Evolutionary conservation across 1,140 invertebrate species (phyloP).

Genomic region (Archegozetes longisetosus): DNA sequence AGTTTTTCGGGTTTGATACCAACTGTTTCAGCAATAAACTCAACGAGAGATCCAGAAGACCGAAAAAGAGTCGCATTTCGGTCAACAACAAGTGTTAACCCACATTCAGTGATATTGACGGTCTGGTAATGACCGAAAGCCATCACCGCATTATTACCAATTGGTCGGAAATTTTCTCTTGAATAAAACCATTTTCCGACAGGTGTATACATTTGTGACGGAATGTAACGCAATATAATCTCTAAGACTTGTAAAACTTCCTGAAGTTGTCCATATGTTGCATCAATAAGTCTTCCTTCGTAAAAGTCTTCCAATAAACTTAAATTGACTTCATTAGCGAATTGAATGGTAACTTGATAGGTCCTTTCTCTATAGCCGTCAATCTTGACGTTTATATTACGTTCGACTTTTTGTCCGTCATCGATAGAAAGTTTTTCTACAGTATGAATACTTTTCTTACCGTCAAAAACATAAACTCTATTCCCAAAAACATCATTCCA

Average conservation of each 20-base stretch:
- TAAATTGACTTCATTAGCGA: background rate
- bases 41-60: background rate
- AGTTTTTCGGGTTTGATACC: background rate
- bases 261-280: no score
- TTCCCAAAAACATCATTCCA: background rate
- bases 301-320: background rate
- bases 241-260: background rate
- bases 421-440: background rate
- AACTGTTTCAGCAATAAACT: background rate
- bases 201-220: background rate
- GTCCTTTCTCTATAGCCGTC: background rate
- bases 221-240: background rate
- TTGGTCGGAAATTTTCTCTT: background rate
- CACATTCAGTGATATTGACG: background rate
- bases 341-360: background rate
- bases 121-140: conserved; percentile 5
- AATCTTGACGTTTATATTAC: background rate
- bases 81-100: background rate
- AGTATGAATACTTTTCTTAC: background rate
- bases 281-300: no score
- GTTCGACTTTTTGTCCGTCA: background rate
- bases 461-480: background rate
- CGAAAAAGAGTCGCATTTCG: background rate
- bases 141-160: background rate
- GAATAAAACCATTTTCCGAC: background rate